Evolutionary conservation across 2,888 invertebrate genomes (phyloP).

Genomic region (Steromphala cineraria): DNA sequence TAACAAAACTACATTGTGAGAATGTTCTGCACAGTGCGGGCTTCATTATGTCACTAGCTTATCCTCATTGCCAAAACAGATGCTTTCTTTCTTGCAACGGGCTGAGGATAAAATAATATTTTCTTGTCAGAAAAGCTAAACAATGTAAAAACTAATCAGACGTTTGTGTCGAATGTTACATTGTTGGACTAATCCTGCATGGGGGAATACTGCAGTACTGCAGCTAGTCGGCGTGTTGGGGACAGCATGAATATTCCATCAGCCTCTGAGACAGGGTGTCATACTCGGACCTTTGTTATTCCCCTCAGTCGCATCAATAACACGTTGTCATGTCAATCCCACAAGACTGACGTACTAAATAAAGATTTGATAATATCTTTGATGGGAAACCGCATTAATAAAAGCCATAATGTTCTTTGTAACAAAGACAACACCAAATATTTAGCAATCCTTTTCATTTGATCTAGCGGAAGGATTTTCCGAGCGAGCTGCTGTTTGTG

Average conservation of each 20-base stretch:
- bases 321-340: neutral
- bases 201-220: neutral
- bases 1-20: neutral
- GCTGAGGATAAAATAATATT: neutral
- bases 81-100: neutral
- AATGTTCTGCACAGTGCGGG: neutral
- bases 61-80: constrained; percentile 6
- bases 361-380: constrained; percentile 8
- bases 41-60: neutral
- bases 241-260: neutral
- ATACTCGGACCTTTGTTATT: neutral
- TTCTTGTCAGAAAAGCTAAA: neutral
- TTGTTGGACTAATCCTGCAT: constrained; percentile 5
- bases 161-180: neutral
- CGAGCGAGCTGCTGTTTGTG: neutral
- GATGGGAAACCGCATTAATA: neutral
- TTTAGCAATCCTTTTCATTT: neutral
- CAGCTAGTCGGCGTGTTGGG: neutral
- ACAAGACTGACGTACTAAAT: neutral
- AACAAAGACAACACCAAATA: neutral
- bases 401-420: neutral
- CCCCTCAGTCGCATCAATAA: neutral
- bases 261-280: neutral
- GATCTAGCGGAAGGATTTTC: neutral
- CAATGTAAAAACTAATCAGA: neutral